phyloP scores from a whole-genome alignment of 2,797 vertebrate species.

The Galagoides demidoff region DNA sequence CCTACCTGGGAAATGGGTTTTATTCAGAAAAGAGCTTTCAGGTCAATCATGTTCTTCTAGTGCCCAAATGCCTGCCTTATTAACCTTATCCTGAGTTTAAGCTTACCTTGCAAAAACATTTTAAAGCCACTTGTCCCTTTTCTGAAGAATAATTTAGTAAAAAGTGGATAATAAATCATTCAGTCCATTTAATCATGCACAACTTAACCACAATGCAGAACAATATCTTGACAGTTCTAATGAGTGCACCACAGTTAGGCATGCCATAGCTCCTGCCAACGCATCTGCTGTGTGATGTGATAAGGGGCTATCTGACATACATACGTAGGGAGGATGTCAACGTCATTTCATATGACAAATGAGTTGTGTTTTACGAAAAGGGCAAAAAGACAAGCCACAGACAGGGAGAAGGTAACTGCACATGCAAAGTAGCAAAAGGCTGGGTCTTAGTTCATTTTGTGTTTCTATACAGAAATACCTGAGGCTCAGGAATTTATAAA shows the following conservation, averaged over 20 bases:
- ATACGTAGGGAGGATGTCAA: not conserved
- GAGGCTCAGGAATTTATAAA: not conserved
- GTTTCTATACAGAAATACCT: not conserved
- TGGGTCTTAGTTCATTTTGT: not conserved
- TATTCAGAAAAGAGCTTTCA: not conserved
- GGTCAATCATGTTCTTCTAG: not conserved
- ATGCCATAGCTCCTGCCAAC: not conserved
- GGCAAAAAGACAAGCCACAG: not conserved
- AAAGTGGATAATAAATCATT: not conserved
- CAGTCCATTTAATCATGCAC: not conserved
- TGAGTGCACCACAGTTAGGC: not conserved
- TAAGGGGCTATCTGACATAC: not conserved
- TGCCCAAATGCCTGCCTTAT: not conserved
- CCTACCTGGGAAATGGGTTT: not conserved
- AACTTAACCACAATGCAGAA: not conserved
- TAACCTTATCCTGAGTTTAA: conserved; percentile 1
- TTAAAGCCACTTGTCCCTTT: not conserved
- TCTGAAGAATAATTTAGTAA: conserved; percentile 11
- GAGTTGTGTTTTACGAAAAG: not conserved
- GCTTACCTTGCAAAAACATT: conserved; percentile 22
- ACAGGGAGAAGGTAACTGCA: not conserved
- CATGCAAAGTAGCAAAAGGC: not conserved
- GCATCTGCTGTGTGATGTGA: not conserved
- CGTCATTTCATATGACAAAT: not conserved
- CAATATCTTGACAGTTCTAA: not conserved